Evolutionary conservation across 2,113 vertebrate genomes (phyloP).

Genomic region (Picathartes gymnocephalus): DNA sequence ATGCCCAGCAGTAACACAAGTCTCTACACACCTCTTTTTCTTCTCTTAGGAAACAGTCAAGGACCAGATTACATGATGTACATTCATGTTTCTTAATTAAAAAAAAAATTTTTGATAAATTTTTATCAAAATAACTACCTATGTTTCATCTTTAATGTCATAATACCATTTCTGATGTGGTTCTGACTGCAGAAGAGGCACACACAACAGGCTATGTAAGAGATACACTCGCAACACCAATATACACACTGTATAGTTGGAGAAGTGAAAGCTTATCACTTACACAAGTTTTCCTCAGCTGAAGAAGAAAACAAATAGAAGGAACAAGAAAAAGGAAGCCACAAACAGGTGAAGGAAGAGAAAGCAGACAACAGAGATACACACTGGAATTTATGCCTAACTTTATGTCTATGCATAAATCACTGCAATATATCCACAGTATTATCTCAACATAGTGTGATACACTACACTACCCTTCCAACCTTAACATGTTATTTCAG

Average conservation of each 20-base stretch:
- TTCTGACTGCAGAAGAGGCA: not conserved
- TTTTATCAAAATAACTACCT: not conserved
- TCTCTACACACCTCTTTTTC: not conserved
- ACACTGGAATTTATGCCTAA: not conserved
- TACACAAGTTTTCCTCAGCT: not conserved
- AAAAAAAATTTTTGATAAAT: rapidly evolving
- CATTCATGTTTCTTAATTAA: not conserved
- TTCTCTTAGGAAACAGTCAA: not conserved
- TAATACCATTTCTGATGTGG: not conserved
- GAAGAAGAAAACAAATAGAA: not conserved
- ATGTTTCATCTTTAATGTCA: not conserved
- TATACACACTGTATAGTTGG: no score
- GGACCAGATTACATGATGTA: not conserved
- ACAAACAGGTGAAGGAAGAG: not conserved
- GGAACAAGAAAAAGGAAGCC: not conserved
- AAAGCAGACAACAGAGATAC: not conserved
- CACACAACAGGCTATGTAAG: not conserved
- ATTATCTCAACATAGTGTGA: not conserved
- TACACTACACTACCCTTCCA: not conserved
- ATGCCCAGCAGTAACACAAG: not conserved
- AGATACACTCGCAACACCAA: not conserved
- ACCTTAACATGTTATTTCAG: not conserved
- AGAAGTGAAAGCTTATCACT: not conserved
- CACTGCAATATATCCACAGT: not conserved
- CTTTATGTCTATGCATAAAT: not conserved